phyloP scores from a whole-genome alignment of 2,888 invertebrate species.

The Pseudanteris insignis region DNA sequence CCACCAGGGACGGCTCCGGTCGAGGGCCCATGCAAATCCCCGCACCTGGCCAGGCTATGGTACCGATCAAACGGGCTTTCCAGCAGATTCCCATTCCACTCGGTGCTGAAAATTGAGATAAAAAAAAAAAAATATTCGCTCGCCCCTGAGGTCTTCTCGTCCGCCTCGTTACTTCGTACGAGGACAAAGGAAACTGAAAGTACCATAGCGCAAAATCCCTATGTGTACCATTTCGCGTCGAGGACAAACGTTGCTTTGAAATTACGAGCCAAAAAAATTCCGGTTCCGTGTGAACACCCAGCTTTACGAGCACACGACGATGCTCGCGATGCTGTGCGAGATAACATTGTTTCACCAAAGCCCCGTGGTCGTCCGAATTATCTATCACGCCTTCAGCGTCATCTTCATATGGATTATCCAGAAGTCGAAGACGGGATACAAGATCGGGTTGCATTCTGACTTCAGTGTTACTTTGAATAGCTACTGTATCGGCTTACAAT shows the following conservation, averaged over 20 bases:
- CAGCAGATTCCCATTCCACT: no score
- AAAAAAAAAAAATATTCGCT: no score
- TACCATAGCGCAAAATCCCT: neutral
- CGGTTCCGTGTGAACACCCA: slow-evolving; percentile 53
- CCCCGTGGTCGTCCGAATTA: slow-evolving; percentile 20
- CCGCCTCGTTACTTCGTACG: neutral
- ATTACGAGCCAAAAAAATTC: slow-evolving; percentile 45
- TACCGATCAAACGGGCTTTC: no score
- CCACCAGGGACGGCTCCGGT: no score
- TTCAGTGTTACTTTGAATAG: slow-evolving; percentile 20
- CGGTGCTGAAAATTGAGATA: no score
- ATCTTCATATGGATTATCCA: slow-evolving; percentile 49
- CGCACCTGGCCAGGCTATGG: no score
- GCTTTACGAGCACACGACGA: slow-evolving; percentile 16
- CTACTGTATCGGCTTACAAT: slow-evolving; percentile 44
- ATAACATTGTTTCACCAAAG: slow-evolving; percentile 52
- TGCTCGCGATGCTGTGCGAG: slow-evolving; percentile 48
- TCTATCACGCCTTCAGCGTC: slow-evolving; percentile 45
- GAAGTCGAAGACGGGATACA: slow-evolving; percentile 33
- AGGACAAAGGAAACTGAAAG: slow-evolving; percentile 20
- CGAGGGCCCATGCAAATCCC: no score
- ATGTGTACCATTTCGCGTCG: slow-evolving; percentile 6
- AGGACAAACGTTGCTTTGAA: slow-evolving; percentile 10
- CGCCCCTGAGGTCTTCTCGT: no score
- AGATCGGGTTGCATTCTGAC: slow-evolving; percentile 34